Evolutionary conservation across 2,797 vertebrate genomes (phyloP), one percentile per base, ranked within the genome.

Genomic region (Nyctibius grandis): DNA sequence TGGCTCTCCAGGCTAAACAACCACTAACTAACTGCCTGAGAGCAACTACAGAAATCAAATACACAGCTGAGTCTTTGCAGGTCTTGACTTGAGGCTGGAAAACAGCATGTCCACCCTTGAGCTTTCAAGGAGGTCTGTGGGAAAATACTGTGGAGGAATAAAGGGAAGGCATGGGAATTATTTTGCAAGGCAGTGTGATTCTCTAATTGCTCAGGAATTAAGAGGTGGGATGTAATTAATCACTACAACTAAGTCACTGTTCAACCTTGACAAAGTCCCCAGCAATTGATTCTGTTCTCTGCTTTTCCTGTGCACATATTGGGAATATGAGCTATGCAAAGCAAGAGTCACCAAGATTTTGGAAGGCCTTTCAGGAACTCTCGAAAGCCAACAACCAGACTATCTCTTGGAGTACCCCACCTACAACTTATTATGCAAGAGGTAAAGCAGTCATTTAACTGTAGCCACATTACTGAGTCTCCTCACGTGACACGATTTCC

Each of bases 1-100:
- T 92, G 88, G 50, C 45, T 97, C 7, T 94, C 56, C 48, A 89
- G 77, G 80, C 42, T 74, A 72, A 97, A 92, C 74, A 85, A 29
- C 79, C 82, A 80, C 80, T 77, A 54, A 80, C 80, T 77, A 54
- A 63, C 63, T 88, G 70, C 81, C 50, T 93, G 84, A 90, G 63
- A 22, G 42, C 42, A 85, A 53, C 70, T 36, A 57, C 36, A 89
- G 50, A 86, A 95, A 84, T 90, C 53, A 92, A 91, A 93, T 83
- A 68, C 65, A 84, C 63, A 97, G 48, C 89, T 95, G 87, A 74
- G 50, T 95, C 45, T 82, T 67, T 70, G 51, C 48, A 88, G 75
- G 60, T 95, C 75, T 91, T 73, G 48, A 83, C 69, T 87, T 50
- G 87, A 89, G 88, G 36, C 69, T 93, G 72, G 68, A 92, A 91